Base-by-base conservation (phyloP, 2,113 vertebrate genomes). In the Camelus bactrianus region DNA sequence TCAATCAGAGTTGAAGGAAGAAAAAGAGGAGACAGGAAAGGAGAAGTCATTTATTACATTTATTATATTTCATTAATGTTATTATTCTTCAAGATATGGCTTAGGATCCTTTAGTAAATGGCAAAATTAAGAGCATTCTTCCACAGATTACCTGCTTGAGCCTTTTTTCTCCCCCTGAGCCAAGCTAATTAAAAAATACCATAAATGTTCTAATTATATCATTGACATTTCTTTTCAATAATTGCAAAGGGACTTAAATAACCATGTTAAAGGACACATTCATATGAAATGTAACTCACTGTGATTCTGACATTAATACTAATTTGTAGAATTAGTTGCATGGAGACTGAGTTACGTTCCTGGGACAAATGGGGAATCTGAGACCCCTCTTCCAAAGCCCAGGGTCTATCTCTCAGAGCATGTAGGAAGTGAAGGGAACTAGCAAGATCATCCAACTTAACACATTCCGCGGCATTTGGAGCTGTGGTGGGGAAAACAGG, bases 291-390 rank as follows among this genome's bases (percentile, higher is more conserved):
- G 26, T 75, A 80, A 69, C 50, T 70, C 46, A 5, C 22, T 52
- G 35, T 32, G 75, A 75, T 19, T 50, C 52, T 54, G 65, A 89
- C 4, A 26, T 16, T 65, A 48, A 75, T 48, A 38, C 13, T 75
- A 56, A 72, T 93, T 58, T 54, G 89, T 50, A 52, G 72, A 91
- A 65, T 28, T 70, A 89, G 60, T n/a, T 60, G 20, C 42, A 5
- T 9, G 22, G 70, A 83, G 90, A 87, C 24, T 26, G 73, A 69
- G n/a, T 42, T n/a, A 50, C 0, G 0, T n/a, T 56, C 42, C 4
- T 3, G 77, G 89, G 69, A 96, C 97, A 98, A 98, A 97, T 97
- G 96, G 96, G 54, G 96, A 89, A 52, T 58, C 76, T 11, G 86
- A 95, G 79, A 54, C 15, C 62, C 58, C 76, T 77, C 65, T 92